Base-by-base conservation (phyloP, 2,888 invertebrate species). In the Keiferia lycopersicella region DNA sequence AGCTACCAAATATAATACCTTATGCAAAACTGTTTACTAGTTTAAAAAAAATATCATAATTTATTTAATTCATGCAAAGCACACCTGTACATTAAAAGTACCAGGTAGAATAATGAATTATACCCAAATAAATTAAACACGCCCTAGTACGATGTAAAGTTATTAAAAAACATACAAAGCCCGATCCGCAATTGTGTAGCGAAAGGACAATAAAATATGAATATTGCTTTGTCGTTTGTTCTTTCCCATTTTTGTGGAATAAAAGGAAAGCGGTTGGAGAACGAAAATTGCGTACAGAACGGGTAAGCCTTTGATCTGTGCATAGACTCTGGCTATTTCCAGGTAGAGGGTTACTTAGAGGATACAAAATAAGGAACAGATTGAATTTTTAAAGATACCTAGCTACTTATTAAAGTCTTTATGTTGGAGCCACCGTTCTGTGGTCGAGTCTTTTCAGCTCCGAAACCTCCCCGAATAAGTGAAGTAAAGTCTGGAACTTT, bases 171-270 rank as follows among this genome's bases (percentile, higher is more conserved):
- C 71, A 73, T 65, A 72, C 67, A 73, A 65, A 66, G 68, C 66
- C 62, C 71, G 70, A 72, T 75, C 74, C 76, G 77, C 73, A 75
- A 78, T 78, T 75, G 73, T 65, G 72, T 76, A 74, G 71, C 69
- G 68, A 75, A 78, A 71, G 74, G 72, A 75, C 72, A 78, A 78
- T 78, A 77, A 78, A 79, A 77, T 74, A 75, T 79, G 74, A 76
- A 79, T 78, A 77, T 77, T 71, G 75, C 75, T 76, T 74, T 73
- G 77, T 76, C 72, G 74, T 73, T 70, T 65, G 72, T 75, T 73
- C 73, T 72, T 76, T 71, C 69, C 72, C 71, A 68, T 66, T 64
- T 67, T 68, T 70, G 63, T 68, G 72, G 75, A 63, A 1, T 64
- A 74, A 74, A 63, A 62, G 16, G 61, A n/a, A 57, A 61, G 60